Base-by-base conservation (phyloP, 37 sponge, comb jelly and placozoan genomes). In the Eunapius fragilis region DNA sequence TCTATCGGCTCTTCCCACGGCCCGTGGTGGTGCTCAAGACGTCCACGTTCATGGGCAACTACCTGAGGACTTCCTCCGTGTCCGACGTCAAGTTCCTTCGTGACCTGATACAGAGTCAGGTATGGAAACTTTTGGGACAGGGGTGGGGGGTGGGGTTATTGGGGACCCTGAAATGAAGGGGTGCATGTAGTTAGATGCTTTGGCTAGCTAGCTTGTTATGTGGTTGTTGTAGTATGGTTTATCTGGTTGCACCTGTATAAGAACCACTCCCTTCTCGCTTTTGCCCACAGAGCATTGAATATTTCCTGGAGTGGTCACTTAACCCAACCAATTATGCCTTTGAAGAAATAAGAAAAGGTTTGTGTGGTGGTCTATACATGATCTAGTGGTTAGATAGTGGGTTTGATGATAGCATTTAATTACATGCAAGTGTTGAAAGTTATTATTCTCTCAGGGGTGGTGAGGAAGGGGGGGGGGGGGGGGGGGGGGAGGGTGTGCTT, bases 1-100 rank as follows among this genome's bases (percentile, higher is more conserved):
- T 90, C n/a, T 84, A 84, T 34, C 76, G 94, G 2, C 90, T 96
- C 41, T 93, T 90, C 69, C 92, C 94, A 11, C 75, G 92, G 2
- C 94, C 96, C 14, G 91, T 94, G 23, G 90, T 96, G 25, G 68
- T 80, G 19, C 73, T 89, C 28, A 80, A 88, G 67, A 75, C 13
- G 1, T 31, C 77, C 27, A 48, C 83, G 31, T 94, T 96, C 36
- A 37, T 94, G 30, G 19, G 80, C n/a, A 72, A 58, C 13, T 91
- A 94, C 77, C 14, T 26, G 25, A 79, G 71, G 34, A 38, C 33
- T 31, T 10, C 28, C 70, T 68, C 80, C 6, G 31, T 50, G 19
- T 25, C 38, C 0, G 76, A 84, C 37, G 85, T 67, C 2, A 49
- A 74, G 28, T 94, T 94, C 83, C 84, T 94, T 27, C 25, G 70